Conservation (phyloP, 2,888 invertebrate genomes). For the Blera fallax region DNA sequence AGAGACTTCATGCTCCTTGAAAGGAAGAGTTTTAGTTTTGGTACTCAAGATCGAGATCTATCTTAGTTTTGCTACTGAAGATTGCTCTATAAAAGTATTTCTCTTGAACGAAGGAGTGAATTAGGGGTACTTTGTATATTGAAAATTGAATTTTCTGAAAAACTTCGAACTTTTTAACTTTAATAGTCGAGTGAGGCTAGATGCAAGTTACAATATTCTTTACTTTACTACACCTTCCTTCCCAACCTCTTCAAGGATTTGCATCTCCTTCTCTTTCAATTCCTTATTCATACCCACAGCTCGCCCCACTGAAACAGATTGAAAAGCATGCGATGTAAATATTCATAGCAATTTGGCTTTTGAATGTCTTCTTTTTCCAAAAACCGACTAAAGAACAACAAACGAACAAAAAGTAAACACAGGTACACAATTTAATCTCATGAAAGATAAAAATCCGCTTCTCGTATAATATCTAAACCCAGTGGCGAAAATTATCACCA, state of each 20-base stretch:
- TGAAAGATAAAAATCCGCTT: constrained; percentile 17
- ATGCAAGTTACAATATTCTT: no score
- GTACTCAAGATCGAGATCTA: no score
- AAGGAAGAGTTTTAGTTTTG: no score
- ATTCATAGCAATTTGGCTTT: constrained; percentile 14
- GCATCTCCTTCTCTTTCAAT: background rate
- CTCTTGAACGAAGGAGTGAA: no score
- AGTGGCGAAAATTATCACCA: constrained; percentile 40
- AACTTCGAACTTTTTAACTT: no score
- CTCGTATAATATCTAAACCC: background rate
- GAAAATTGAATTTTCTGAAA: no score
- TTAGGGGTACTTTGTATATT: no score
- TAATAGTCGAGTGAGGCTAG: no score
- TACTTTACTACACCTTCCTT: no score
- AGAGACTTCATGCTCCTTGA: no score
- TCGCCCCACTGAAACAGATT: background rate
- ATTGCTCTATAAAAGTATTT: no score
- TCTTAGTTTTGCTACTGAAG: no score
- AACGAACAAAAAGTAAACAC: background rate
- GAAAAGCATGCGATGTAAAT: background rate
- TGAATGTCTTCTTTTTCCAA: constrained; percentile 26
- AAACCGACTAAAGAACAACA: background rate
- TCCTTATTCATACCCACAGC: background rate
- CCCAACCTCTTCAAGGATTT: background rate
- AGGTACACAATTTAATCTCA: constrained; percentile 16